Evolutionary conservation across 2,113 vertebrate genomes (phyloP).

Genomic region (Phoxinus phoxinus): DNA sequence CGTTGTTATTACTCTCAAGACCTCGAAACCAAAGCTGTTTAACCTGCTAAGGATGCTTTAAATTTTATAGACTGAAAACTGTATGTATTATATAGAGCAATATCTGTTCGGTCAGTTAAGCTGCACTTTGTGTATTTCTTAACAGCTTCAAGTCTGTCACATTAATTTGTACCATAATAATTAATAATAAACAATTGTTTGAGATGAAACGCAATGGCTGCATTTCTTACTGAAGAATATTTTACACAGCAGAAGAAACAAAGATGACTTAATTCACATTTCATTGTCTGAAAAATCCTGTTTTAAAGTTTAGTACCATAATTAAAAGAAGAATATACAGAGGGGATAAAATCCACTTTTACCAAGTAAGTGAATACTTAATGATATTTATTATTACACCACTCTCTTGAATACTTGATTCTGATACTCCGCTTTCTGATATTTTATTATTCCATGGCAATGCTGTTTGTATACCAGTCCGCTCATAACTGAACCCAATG

Average conservation of each 20-base stretch:
- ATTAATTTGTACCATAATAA: conserved; percentile 98
- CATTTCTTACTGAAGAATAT: conserved; percentile 48
- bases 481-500: no score
- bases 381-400: no score
- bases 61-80: conserved; percentile 85
- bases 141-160: conserved; percentile 97
- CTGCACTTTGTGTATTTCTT: conserved; percentile 99
- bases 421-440: no score
- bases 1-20: conserved; percentile 82
- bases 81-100: conserved; percentile 99
- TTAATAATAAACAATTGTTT: conserved; percentile 99
- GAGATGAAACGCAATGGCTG: conserved; percentile 83
- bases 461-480: no score
- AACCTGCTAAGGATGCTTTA: conserved; percentile 94
- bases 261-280: background rate
- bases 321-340: background rate
- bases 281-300: background rate
- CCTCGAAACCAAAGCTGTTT: conserved; percentile 99
- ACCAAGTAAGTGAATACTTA: background rate
- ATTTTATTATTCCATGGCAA: no score
- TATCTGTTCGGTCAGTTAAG: conserved; percentile 99
- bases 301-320: background rate
- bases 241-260: background rate
- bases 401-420: no score
- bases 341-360: background rate